A percentile compares a stretch with the other conserved stretches of the same genome.
These are phyloP conservation scores for Melanotaenia maccullochi DNA, from an alignment of 2,797 vertebrate genomes.

Conservation along the genomic window DNA sequence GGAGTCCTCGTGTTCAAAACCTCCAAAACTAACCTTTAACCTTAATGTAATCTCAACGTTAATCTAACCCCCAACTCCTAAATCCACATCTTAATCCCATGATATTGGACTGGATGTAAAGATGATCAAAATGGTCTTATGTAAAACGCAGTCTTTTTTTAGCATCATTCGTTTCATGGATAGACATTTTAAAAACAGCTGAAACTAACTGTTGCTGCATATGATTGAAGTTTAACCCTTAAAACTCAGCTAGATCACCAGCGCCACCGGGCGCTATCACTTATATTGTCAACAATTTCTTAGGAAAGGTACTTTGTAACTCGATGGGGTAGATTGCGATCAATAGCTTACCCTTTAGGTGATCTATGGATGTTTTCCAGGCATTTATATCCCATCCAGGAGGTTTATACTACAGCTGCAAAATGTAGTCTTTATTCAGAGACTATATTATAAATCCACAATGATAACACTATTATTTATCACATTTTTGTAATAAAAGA, in stretches of 20 bases:
- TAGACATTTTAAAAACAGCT: constrained; percentile 6
- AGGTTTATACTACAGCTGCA: too few species aligned
- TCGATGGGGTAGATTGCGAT: too few species aligned
- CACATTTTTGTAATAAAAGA: too few species aligned
- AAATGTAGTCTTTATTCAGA: too few species aligned
- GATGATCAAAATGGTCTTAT: constrained; percentile 32
- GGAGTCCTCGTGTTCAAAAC: constrained; percentile 13
- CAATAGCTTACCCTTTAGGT: too few species aligned
- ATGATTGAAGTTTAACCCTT: background rate
- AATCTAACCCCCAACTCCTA: constrained; percentile 22
- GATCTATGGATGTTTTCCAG: too few species aligned
- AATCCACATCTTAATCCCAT: constrained; percentile 41
- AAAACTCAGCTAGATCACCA: background rate
- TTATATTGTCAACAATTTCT: too few species aligned
- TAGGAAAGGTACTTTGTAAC: too few species aligned
- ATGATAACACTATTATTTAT: too few species aligned
- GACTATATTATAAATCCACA: too few species aligned
- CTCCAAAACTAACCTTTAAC: constrained; percentile 6
- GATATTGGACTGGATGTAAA: constrained; percentile 14
- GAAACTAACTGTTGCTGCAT: background rate
- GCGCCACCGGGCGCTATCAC: too few species aligned
- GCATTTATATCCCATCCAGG: too few species aligned
- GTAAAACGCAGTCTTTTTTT: constrained; percentile 23
- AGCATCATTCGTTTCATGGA: background rate
- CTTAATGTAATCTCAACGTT: constrained; percentile 25